These are phyloP conservation scores for Sycophila sp. DNA, from an alignment of 1,140 invertebrate species.

Conservation along the genomic window DNA sequence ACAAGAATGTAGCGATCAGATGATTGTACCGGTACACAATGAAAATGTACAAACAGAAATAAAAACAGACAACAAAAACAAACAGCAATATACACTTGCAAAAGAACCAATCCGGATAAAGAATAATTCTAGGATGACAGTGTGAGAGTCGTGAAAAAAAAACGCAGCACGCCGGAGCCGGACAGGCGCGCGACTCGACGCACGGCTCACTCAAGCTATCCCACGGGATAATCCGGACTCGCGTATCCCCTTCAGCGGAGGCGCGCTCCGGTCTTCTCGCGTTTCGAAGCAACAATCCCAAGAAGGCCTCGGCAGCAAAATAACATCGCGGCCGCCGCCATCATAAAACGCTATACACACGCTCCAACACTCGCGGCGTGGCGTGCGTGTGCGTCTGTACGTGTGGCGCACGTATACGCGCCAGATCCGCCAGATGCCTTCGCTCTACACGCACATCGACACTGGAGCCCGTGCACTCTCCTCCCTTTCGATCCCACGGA, in stretches of 20 bases:
- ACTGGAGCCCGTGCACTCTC: too few relatives aligned
- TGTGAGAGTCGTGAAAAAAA: background rate
- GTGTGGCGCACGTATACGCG: too few relatives aligned
- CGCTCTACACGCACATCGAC: too few relatives aligned
- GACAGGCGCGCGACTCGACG: too few relatives aligned
- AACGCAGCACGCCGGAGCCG: slow-evolving; percentile 10
- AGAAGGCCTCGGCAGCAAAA: slow-evolving; percentile 27
- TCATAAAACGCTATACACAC: slow-evolving; percentile 32
- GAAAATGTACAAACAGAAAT: background rate
- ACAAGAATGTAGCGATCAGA: slow-evolving; percentile 12
- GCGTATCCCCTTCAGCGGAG: slow-evolving; percentile 13
- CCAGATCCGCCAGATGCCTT: too few relatives aligned
- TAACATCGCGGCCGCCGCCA: slow-evolving; percentile 32
- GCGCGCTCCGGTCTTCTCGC: background rate
- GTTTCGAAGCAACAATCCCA: slow-evolving; percentile 3
- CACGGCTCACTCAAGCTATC: slow-evolving; percentile 5
- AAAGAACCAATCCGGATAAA: slow-evolving; percentile 18
- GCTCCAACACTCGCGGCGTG: background rate
- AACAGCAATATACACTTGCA: slow-evolving; percentile 32
- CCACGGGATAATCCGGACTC: background rate
- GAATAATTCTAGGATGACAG: slow-evolving; percentile 1
- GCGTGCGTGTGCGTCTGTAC: too few relatives aligned
- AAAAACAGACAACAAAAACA: slow-evolving; percentile 7
- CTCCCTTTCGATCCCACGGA: too few relatives aligned
- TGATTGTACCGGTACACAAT: slow-evolving; percentile 10